Conservation (phyloP, 2,113 vertebrate species). For the Salvelinus alpinus region DNA sequence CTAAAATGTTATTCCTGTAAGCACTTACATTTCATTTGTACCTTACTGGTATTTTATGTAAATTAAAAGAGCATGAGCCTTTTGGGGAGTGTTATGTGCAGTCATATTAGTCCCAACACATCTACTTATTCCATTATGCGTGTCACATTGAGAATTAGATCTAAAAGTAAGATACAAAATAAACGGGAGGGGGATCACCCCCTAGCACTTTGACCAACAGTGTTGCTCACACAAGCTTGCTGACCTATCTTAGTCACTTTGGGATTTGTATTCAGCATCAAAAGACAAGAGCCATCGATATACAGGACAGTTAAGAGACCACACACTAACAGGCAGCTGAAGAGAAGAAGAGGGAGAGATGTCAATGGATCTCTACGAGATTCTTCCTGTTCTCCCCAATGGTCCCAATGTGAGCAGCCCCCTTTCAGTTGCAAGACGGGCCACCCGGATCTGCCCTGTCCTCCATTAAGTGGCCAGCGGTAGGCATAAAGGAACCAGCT, state of each 20-base stretch:
- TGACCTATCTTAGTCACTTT: not conserved
- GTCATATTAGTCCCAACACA: too few species aligned
- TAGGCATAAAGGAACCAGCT: not conserved
- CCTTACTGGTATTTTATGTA: not conserved
- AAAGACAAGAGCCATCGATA: conserved; percentile 9
- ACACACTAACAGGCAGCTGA: conserved; percentile 15
- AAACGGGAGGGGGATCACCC: not conserved
- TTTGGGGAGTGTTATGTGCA: too few species aligned
- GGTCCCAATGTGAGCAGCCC: not conserved
- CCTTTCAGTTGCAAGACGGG: not conserved
- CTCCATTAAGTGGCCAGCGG: not conserved
- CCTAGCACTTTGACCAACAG: not conserved
- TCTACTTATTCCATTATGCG: too few species aligned
- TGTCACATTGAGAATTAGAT: too few species aligned
- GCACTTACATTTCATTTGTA: not conserved
- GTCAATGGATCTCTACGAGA: conserved; percentile 3
- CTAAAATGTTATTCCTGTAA: not conserved
- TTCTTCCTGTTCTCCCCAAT: conserved; percentile 7
- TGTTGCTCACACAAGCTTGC: not conserved
- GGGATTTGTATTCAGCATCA: not conserved
- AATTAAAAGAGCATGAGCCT: too few species aligned
- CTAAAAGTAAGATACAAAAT: not conserved
- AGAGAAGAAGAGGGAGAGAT: not conserved
- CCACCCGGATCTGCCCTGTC: conserved; percentile 8
- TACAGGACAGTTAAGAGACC: conserved; percentile 7